Evolutionary conservation across 37 sponge, comb jelly and placozoan genomes (phyloP).

Genomic region (Sycon ciliatum): DNA sequence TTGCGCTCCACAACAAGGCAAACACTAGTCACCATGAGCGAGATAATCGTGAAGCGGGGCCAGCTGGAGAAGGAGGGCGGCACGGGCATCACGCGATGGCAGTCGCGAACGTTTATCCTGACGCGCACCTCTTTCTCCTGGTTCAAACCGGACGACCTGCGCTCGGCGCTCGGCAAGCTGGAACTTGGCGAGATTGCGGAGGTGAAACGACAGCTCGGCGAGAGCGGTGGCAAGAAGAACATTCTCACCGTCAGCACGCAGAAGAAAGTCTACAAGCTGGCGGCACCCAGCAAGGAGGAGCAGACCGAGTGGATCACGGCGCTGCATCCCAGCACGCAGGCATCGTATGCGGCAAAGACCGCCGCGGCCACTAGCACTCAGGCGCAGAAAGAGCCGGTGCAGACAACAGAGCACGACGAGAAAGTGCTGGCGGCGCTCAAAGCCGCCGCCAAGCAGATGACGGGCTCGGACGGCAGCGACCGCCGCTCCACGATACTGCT

Average conservation of each 20-base stretch:
- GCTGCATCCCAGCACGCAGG: too few relatives aligned
- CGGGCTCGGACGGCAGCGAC: too few relatives aligned
- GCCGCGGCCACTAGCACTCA: too few relatives aligned
- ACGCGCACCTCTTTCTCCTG: conserved; percentile 32
- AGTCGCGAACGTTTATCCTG: conserved; percentile 48
- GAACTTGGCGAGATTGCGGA: conserved; percentile 34
- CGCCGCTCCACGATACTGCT: too few relatives aligned
- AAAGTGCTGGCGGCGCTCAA: too few relatives aligned
- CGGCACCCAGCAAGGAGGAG: conserved; percentile 34
- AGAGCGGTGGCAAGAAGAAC: conserved; percentile 37
- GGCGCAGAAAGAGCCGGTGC: too few relatives aligned
- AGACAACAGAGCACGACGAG: too few relatives aligned
- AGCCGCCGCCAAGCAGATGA: too few relatives aligned
- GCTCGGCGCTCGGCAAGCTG: conserved; percentile 27
- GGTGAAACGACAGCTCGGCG: conserved; percentile 39
- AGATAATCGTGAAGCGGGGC: too few relatives aligned
- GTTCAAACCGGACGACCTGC: conserved; percentile 42
- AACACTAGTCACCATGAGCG: too few relatives aligned
- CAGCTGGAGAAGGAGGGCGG: conserved; percentile 65
- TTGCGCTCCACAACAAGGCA: too few relatives aligned
- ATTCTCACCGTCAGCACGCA: conserved; percentile 45
- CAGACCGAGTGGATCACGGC: conserved; percentile 51
- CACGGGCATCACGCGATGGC: conserved; percentile 42
- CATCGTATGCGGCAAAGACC: too few relatives aligned
- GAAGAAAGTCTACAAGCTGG: conserved; percentile 58